A percentile compares a stretch with the other conserved stretches of the same genome.
Evolutionary conservation across 2,888 invertebrate genomes (phyloP).

Genomic region (Noctua pronuba): DNA sequence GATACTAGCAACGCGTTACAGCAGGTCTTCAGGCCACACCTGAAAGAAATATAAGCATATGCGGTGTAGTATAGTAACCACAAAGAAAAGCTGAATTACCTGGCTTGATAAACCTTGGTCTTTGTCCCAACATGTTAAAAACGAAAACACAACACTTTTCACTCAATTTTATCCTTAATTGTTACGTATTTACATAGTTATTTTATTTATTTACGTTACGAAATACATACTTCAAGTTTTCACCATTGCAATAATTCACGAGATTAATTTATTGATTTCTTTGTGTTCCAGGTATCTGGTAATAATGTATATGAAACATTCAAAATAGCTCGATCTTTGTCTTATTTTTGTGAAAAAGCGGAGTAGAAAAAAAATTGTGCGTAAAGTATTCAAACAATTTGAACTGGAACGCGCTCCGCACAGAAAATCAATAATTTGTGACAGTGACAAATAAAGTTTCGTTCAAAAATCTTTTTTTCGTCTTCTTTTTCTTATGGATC

Average conservation of each 20-base stretch:
- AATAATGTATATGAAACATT: not conserved
- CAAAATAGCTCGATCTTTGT: not conserved
- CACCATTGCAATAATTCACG: slow-evolving; percentile 6
- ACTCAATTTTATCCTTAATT: not conserved
- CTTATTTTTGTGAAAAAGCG: not conserved
- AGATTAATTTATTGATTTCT: slow-evolving; percentile 36
- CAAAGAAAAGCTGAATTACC: slow-evolving; percentile 70
- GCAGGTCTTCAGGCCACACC: not conserved
- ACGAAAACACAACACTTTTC: slow-evolving; percentile 5
- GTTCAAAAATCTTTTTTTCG: not conserved
- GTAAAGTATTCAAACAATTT: rapidly evolving
- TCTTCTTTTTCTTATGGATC: not conserved
- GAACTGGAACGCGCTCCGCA: slow-evolving; percentile 2
- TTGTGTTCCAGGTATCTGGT: not conserved
- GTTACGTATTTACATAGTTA: slow-evolving; percentile 25
- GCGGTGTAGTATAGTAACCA: slow-evolving; percentile 37
- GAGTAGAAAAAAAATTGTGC: not conserved
- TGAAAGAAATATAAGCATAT: not conserved
- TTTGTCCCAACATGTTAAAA: slow-evolving; percentile 74
- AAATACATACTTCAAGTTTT: not conserved
- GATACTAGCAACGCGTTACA: not conserved
- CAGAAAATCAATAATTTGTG: slow-evolving; percentile 9
- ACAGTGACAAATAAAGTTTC: slow-evolving; percentile 8
- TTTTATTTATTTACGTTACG: slow-evolving; percentile 45
- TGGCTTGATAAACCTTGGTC: slow-evolving; percentile 83